These are phyloP conservation scores for Chinchilla lanigera DNA, from an alignment of 2,113 vertebrate genomes.

Conservation along the genomic window DNA sequence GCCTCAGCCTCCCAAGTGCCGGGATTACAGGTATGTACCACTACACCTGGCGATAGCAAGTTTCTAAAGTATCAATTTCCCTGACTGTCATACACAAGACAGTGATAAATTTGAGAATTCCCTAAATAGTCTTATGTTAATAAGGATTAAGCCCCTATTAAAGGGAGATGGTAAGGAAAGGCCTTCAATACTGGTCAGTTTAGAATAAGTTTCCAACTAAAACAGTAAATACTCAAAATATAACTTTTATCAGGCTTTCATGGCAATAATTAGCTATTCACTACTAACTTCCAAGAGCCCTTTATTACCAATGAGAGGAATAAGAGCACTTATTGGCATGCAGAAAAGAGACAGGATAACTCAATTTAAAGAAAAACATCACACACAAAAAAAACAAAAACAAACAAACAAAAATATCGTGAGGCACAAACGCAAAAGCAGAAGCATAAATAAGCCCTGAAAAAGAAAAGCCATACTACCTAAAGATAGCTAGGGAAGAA, in stretches of 20 bases:
- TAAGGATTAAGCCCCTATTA: constrained; percentile 53
- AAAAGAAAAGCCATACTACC: constrained; percentile 51
- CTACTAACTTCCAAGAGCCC: constrained; percentile 27
- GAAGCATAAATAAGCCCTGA: constrained; percentile 58
- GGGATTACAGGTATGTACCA: neutral
- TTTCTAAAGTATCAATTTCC: constrained; percentile 47
- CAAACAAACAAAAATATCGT: too few species aligned
- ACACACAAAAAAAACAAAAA: too few species aligned
- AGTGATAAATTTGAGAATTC: constrained; percentile 41
- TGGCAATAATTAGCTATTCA: constrained; percentile 58
- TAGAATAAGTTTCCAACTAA: constrained; percentile 35
- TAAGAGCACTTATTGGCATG: constrained; percentile 26
- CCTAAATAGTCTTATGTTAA: constrained; percentile 28
- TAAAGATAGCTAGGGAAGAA: constrained; percentile 21
- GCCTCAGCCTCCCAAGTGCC: neutral
- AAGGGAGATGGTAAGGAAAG: neutral
- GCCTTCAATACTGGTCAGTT: constrained; percentile 18
- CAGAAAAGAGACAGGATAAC: neutral
- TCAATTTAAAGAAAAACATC: constrained; percentile 68
- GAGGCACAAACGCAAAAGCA: constrained; percentile 59
- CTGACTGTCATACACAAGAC: neutral
- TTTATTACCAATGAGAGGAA: constrained; percentile 13
- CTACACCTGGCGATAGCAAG: neutral
- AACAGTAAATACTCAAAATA: constrained; percentile 22
- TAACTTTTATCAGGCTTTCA: constrained; percentile 39